Evolutionary conservation across 1,140 invertebrate genomes (phyloP).

Genomic region (Pachyrhynchus sulphureomaculatus): DNA sequence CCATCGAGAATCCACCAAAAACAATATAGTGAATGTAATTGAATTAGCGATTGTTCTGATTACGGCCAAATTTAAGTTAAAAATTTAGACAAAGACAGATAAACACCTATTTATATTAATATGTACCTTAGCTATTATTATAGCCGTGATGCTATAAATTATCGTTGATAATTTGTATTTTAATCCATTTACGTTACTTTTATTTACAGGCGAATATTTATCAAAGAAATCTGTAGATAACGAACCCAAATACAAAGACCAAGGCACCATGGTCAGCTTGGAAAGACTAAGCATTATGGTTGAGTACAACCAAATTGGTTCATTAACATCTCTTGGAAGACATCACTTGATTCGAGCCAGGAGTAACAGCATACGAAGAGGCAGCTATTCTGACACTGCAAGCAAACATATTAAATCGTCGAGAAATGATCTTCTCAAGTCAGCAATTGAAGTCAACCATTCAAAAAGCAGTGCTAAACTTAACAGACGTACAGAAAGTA

Average conservation of each 20-base stretch:
- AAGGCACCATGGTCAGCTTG: conserved; percentile 63
- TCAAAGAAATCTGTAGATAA: conserved; percentile 48
- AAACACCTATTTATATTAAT: too few relatives aligned
- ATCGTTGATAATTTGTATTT: too few relatives aligned
- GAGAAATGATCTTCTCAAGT: conserved; percentile 64
- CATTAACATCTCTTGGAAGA: conserved; percentile 65
- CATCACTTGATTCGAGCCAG: conserved; percentile 51
- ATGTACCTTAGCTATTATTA: too few relatives aligned
- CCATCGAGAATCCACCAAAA: too few relatives aligned
- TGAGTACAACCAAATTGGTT: conserved; percentile 70
- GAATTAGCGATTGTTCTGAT: too few relatives aligned
- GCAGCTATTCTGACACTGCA: conserved; percentile 49
- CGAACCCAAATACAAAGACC: conserved; percentile 61
- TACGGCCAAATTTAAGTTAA: too few relatives aligned
- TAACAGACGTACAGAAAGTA: conserved; percentile 19
- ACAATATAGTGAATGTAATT: too few relatives aligned
- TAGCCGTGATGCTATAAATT: too few relatives aligned
- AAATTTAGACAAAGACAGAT: too few relatives aligned
- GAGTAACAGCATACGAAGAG: conserved; percentile 57
- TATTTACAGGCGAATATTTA: conserved; percentile 41
- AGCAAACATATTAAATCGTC: conserved; percentile 52
- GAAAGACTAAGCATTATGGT: conserved; percentile 71
- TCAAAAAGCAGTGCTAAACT: conserved; percentile 35
- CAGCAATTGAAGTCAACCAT: conserved; percentile 64
- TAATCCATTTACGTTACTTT: too few relatives aligned